Percentiles rank a stretch among this genome's conserved stretches.
Evolutionary conservation across 2,797 vertebrate species (phyloP).

Genomic region (Lepus townsendii): DNA sequence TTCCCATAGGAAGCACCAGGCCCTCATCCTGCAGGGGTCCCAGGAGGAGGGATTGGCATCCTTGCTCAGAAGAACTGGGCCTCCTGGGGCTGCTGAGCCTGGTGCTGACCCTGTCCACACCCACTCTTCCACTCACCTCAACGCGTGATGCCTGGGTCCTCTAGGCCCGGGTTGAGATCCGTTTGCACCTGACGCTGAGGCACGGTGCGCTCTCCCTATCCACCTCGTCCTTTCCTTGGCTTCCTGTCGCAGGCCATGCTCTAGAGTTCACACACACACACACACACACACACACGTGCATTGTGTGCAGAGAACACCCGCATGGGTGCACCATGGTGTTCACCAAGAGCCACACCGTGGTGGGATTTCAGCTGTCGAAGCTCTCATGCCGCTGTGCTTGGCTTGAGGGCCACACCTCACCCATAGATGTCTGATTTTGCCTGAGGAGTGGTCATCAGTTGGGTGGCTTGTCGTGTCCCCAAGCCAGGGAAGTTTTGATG

Average conservation of each 20-base stretch:
- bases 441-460: slow-evolving; percentile 1
- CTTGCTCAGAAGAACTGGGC: background rate
- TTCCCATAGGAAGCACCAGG: background rate
- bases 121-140: background rate
- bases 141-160: background rate
- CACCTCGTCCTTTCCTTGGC: background rate
- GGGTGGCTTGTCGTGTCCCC: background rate
- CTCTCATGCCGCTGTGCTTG: background rate
- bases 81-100: background rate
- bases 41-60: background rate
- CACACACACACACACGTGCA: background rate
- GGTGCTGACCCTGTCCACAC: background rate
- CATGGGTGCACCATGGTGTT: background rate
- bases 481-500: background rate
- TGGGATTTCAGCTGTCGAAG: background rate
- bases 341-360: background rate
- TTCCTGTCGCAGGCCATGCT: background rate
- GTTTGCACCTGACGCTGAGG: background rate
- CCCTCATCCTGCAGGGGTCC: background rate
- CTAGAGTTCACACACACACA: background rate
- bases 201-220: background rate
- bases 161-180: background rate
- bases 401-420: background rate
- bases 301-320: background rate
- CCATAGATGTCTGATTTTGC: slow-evolving; percentile 28